Percentiles rank a stretch among this genome's conserved stretches.
Evolutionary conservation across 2,888 invertebrate species (phyloP).

Genomic region (Oxystoma pomonae): DNA sequence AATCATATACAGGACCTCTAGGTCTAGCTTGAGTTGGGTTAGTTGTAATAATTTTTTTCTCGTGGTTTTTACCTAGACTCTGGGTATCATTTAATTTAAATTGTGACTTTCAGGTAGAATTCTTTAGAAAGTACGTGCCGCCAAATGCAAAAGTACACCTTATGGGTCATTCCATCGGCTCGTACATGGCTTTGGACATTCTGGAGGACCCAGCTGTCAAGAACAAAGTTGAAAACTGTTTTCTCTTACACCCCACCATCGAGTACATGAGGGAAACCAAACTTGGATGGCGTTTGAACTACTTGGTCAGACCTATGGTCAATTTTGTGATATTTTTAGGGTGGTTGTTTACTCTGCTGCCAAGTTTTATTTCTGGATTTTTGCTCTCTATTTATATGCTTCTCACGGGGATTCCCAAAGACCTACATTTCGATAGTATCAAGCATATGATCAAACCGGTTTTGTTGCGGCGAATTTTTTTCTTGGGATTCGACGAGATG

Average conservation of each 20-base stretch:
- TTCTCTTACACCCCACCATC: slow-evolving; percentile 82
- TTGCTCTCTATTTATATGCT: slow-evolving; percentile 56
- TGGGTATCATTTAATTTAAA: too few species aligned
- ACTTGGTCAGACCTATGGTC: slow-evolving; percentile 54
- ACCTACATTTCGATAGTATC: slow-evolving; percentile 50
- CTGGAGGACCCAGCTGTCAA: slow-evolving; percentile 57
- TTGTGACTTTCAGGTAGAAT: slow-evolving; percentile 49
- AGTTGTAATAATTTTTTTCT: too few species aligned
- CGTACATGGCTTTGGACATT: slow-evolving; percentile 75
- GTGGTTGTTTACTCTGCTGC: slow-evolving; percentile 54
- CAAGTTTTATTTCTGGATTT: slow-evolving; percentile 49
- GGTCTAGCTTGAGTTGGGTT: too few species aligned
- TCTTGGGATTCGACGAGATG: slow-evolving; percentile 78
- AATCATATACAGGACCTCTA: too few species aligned
- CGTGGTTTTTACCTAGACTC: too few species aligned
- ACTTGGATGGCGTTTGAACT: slow-evolving; percentile 69
- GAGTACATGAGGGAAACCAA: slow-evolving; percentile 74
- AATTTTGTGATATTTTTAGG: slow-evolving; percentile 48
- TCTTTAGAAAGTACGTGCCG: slow-evolving; percentile 72
- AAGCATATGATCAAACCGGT: slow-evolving; percentile 56
- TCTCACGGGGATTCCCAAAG: slow-evolving; percentile 54
- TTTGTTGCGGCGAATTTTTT: slow-evolving; percentile 61
- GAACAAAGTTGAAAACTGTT: slow-evolving; percentile 57
- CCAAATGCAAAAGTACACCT: slow-evolving; percentile 69
- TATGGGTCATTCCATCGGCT: slow-evolving; percentile 89